Percentiles rank a stretch among this genome's conserved stretches.
These are phyloP conservation scores for Drosophila austrosaltans DNA, from an alignment of 2,888 invertebrate species.

Conservation along the genomic window DNA sequence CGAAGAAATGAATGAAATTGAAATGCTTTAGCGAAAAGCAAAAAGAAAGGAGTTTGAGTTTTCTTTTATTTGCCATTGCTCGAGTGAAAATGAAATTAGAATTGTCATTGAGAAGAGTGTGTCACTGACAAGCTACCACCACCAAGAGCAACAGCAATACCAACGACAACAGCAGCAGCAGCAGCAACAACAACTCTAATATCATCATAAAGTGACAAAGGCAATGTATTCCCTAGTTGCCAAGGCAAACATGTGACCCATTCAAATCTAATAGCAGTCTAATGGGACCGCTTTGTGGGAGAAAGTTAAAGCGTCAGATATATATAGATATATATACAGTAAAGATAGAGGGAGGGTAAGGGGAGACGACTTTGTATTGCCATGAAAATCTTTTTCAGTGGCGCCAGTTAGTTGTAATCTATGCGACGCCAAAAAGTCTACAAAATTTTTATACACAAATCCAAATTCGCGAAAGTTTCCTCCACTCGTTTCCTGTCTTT, in stretches of 20 bases:
- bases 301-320: conserved; percentile 55
- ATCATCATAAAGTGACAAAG: conserved; percentile 6
- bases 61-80: conserved; percentile 43
- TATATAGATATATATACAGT: too few relatives aligned
- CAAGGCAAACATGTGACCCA: conserved; percentile 58
- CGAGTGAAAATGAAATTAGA: conserved; percentile 65
- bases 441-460: conserved; percentile 77
- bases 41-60: conserved; percentile 28
- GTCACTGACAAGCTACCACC: conserved; percentile 57
- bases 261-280: conserved; percentile 55
- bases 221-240: conserved; percentile 34
- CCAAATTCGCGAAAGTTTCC: conserved; percentile 55
- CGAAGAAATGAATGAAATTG: conserved; percentile 61
- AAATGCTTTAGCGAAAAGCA: conserved; percentile 58
- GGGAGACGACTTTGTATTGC: not conserved
- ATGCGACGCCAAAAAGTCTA: conserved; percentile 80
- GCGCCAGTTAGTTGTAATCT: conserved; percentile 80
- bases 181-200: conserved; percentile 13
- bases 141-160: conserved; percentile 7
- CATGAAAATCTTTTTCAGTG: conserved; percentile 39
- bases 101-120: conserved; percentile 66
- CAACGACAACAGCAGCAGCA: conserved; percentile 15
- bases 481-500: not conserved
- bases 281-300: conserved; percentile 58
- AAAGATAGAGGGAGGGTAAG: not conserved